A percentile compares a stretch with the other conserved stretches of the same genome.
phyloP scores from a whole-genome alignment of 2,797 vertebrate genomes.

The Lerista edwardsae region DNA sequence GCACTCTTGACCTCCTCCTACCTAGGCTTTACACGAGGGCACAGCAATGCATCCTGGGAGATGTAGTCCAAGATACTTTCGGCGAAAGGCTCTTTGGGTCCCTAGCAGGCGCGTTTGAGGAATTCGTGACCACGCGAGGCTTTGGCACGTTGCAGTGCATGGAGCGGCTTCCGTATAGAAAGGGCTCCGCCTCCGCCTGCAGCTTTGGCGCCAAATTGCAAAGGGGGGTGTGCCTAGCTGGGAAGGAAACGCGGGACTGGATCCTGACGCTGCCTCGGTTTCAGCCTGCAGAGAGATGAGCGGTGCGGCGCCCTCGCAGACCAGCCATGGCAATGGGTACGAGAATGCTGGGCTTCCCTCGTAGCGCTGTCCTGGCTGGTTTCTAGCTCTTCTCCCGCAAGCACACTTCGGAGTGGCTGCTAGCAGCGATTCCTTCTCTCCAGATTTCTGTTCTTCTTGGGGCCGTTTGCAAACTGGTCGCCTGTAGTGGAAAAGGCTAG shows the following conservation, averaged over 20 bases:
- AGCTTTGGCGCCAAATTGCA: conserved; percentile 8
- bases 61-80: neutral
- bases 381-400: too few species aligned
- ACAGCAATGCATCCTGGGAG: conserved; percentile 13
- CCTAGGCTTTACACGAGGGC: rapidly evolving
- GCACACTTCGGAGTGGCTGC: neutral
- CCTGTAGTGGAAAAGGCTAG: neutral
- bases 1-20: too few species aligned
- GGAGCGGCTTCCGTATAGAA: too few species aligned
- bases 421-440: neutral
- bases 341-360: neutral
- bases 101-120: too few species aligned
- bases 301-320: neutral
- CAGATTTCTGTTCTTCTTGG: neutral
- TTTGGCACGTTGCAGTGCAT: too few species aligned
- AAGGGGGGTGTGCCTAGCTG: neutral
- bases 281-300: neutral
- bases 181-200: too few species aligned
- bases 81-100: neutral
- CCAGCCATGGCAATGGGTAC: neutral
- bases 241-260: neutral
- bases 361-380: neutral
- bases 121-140: too few species aligned
- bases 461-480: neutral
- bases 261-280: too few species aligned